Conservation (phyloP, 2,797 vertebrate species). For the Phylloscopus collybita region DNA sequence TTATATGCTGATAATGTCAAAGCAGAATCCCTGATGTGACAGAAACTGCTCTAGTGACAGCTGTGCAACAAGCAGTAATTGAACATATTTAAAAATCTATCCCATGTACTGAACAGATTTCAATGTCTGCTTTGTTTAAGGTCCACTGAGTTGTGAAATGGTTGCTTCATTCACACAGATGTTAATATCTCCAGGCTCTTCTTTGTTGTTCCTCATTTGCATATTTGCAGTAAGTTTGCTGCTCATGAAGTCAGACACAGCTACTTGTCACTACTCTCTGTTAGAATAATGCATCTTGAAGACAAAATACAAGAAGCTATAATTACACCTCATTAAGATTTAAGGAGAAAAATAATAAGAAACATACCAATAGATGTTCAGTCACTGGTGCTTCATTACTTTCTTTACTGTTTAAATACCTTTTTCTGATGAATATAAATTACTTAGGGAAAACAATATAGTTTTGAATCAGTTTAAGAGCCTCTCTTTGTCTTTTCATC, state of each 20-base stretch:
- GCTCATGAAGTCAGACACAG: conserved; percentile 69
- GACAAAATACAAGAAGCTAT: conserved; percentile 62
- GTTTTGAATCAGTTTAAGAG: conserved; percentile 29
- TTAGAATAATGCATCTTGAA: conserved; percentile 69
- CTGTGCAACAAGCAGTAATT: conserved; percentile 74
- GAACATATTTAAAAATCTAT: conserved; percentile 80
- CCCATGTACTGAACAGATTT: conserved; percentile 79
- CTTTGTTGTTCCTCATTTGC: conserved; percentile 82
- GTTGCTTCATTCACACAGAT: conserved; percentile 80
- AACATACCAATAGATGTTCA: conserved; percentile 71
- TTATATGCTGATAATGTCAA: conserved; percentile 62
- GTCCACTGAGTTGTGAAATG: conserved; percentile 84
- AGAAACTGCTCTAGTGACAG: conserved; percentile 72
- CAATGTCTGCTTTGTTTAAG: conserved; percentile 81
- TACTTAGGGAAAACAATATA: conserved; percentile 24
- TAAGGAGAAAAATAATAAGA: conserved; percentile 77
- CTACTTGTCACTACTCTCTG: conserved; percentile 69
- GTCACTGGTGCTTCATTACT: conserved; percentile 70
- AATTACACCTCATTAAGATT: conserved; percentile 79
- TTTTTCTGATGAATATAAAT: conserved; percentile 72
- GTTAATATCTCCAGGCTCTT: conserved; percentile 83
- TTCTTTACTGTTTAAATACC: conserved; percentile 71
- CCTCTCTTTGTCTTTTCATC: not conserved
- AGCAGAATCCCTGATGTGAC: conserved; percentile 60
- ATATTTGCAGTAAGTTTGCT: conserved; percentile 77